Conservation (phyloP, 2,797 vertebrate genomes). For the Phalloptychus januarius region DNA sequence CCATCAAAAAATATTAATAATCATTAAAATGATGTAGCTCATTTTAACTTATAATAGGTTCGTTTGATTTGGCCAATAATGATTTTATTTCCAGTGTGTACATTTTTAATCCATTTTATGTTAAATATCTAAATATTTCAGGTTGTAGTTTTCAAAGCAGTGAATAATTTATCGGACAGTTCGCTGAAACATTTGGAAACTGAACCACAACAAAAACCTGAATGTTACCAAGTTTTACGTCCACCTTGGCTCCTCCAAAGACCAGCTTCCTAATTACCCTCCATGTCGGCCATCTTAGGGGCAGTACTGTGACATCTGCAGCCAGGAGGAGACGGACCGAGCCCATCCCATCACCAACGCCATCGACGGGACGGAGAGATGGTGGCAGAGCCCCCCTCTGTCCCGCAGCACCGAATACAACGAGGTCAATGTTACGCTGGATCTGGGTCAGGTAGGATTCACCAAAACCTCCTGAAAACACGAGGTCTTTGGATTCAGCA, state of each 20-base stretch:
- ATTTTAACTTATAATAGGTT: neutral
- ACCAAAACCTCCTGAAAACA: neutral
- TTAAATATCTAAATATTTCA: neutral
- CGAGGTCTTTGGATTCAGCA: neutral
- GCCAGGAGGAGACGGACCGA: conserved; percentile 84
- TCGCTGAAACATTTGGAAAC: neutral
- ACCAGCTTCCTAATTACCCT: neutral
- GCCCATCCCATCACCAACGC: conserved; percentile 94
- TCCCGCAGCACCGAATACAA: conserved; percentile 93
- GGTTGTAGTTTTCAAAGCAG: neutral
- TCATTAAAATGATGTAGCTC: too few species aligned
- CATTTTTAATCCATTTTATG: neutral
- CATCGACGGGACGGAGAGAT: conserved; percentile 94
- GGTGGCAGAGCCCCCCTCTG: conserved; percentile 98
- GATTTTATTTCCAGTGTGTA: neutral
- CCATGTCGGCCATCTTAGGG: conserved; percentile 79
- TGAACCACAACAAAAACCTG: neutral
- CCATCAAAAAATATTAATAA: too few species aligned
- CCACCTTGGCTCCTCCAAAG: neutral
- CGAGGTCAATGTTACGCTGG: conserved; percentile 93
- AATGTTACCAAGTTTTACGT: neutral
- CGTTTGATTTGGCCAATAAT: neutral
- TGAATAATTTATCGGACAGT: neutral
- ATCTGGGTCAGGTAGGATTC: conserved; percentile 92
- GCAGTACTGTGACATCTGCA: conserved; percentile 96